Evolutionary conservation across 2,888 invertebrate genomes (phyloP), one percentile per base, ranked within the genome.

Genomic region (Hirtodrosophila duncani): DNA sequence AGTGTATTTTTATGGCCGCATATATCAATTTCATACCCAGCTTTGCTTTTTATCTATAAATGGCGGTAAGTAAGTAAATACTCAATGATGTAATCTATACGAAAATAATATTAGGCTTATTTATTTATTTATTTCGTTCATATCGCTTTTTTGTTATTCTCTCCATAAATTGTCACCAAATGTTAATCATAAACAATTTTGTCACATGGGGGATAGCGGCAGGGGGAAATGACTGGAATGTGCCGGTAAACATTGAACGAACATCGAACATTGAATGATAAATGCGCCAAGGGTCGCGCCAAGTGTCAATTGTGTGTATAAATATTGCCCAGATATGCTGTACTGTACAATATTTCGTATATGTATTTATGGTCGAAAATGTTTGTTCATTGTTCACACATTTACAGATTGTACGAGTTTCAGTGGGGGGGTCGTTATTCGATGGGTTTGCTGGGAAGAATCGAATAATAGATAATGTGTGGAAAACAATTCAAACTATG

Each of bases 271-370:
- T 50, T 37, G 53, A 48, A 53, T 71, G 80, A 79, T 75, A 58
- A 71, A 77, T 71, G 55, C 45, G 64, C 41, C 58, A 49, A 50
- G 72, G 67, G 69, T 57, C 74, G 52, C 66, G 57, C 50, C 72
- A 57, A 58, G 57, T 63, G 64, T 71, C 64, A 75, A 75, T 63
- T 71, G 77, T 71, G 58, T 57, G 64, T 48, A 71, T 52, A 71
- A 77, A 71, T 64, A 55, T 49, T 53, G 49, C 53, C 55, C 69
- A 72, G 77, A 71, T 80, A 71, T 57, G 48, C 44, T 8, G 10
- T n/a, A n/a, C n/a, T n/a, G n/a, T n/a, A n/a, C n/a, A n/a, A n/a
- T n/a, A n/a, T n/a, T n/a, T n/a, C n/a, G n/a, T 39, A 55, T 44
- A 29, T 43, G 59, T 57, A 60, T 57, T 58, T 51, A 58, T 58